These are phyloP conservation scores for Campylorhamphus procurvoides DNA, from an alignment of 2,113 vertebrate species.

Conservation along the genomic window DNA sequence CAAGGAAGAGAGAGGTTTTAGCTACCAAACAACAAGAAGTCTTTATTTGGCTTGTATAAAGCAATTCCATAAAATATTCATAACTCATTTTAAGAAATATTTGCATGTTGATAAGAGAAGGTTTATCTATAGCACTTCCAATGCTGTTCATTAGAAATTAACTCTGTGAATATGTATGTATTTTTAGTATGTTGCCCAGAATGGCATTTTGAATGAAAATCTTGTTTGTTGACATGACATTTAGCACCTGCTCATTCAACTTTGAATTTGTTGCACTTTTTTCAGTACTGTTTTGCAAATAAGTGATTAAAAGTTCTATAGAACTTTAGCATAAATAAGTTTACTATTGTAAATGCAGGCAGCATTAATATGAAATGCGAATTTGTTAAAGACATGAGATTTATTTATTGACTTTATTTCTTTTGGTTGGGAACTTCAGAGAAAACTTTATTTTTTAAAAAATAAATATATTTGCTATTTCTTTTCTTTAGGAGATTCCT, in stretches of 20 bases:
- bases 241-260: not conserved
- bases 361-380: not conserved
- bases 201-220: not conserved
- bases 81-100: not conserved
- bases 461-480: not conserved
- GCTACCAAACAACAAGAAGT: not conserved
- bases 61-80: not conserved
- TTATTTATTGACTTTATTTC: not conserved
- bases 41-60: not conserved
- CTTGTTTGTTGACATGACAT: not conserved
- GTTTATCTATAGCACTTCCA: not conserved
- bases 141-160: not conserved
- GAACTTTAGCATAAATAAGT: not conserved
- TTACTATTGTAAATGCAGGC: not conserved
- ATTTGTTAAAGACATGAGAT: not conserved
- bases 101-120: not conserved
- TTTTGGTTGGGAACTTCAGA: not conserved
- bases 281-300: not conserved
- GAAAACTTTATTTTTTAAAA: not conserved
- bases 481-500: constrained; percentile 85
- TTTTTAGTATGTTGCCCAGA: not conserved
- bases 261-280: not conserved
- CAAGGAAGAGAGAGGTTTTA: not conserved
- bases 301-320: not conserved
- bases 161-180: not conserved